Percentiles rank a stretch among this genome's conserved stretches.
phyloP scores from a whole-genome alignment of 2,113 vertebrate genomes.

The Steatornis caripensis region DNA sequence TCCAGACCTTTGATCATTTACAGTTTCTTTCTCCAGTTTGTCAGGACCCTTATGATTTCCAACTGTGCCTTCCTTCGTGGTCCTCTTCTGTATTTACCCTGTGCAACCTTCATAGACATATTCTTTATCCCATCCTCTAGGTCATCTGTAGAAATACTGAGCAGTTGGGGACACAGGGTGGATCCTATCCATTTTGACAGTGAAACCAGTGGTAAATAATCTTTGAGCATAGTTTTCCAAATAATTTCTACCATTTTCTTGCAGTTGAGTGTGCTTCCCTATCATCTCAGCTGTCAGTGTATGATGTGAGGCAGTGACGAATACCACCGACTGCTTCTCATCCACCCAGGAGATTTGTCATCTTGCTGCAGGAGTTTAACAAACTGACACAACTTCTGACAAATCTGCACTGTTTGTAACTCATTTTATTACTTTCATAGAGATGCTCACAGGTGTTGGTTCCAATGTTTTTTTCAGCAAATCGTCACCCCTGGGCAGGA shows the following conservation, averaged over 20 bases:
- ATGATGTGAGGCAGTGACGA: not conserved
- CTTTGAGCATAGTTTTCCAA: not conserved
- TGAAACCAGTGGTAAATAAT: not conserved
- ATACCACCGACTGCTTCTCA: fast-evolving
- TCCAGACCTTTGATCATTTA: not conserved
- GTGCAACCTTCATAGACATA: not conserved
- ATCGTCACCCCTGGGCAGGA: not conserved
- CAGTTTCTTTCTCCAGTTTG: not conserved
- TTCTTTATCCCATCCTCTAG: not conserved
- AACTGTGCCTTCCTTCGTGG: not conserved
- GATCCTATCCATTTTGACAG: not conserved
- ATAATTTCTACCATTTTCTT: not conserved
- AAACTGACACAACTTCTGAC: not conserved
- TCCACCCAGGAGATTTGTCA: fast-evolving
- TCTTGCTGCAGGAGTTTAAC: not conserved
- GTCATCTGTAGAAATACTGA: not conserved
- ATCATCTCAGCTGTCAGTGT: not conserved
- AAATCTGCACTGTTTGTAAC: not conserved
- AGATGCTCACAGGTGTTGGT: not conserved
- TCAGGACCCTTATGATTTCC: not conserved
- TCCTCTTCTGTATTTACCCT: not conserved
- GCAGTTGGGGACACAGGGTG: not conserved
- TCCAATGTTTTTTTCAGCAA: not conserved
- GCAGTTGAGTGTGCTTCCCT: not conserved
- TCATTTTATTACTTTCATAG: not conserved